Conservation (phyloP, 2,888 invertebrate species). For the Yponomeuta malinellus region DNA sequence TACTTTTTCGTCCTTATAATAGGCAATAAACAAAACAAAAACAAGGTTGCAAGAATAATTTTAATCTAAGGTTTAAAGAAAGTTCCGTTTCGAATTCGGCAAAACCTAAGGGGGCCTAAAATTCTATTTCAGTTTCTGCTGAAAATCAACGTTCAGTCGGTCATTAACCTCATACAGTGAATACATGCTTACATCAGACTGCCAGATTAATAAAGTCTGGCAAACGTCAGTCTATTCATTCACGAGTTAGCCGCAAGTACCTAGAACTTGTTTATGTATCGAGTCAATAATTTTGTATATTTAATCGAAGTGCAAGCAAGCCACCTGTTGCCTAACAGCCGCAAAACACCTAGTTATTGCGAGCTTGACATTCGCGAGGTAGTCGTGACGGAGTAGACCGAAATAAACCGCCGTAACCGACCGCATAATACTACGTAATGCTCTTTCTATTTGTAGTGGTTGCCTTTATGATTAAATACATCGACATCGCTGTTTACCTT, state of each 20-base stretch:
- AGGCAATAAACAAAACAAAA: too few relatives aligned
- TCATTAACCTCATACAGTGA: not conserved
- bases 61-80: too few relatives aligned
- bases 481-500: constrained; percentile 59
- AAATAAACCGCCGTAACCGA: constrained; percentile 69
- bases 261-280: not conserved
- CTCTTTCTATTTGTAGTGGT: constrained; percentile 64
- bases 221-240: constrained; percentile 3
- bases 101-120: too few relatives aligned
- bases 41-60: too few relatives aligned
- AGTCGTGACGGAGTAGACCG: constrained; percentile 61
- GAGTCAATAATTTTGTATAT: constrained; percentile 11
- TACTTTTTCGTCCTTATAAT: too few relatives aligned
- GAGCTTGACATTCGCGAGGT: constrained; percentile 70
- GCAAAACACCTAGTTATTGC: constrained; percentile 47
- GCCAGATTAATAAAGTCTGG: not conserved
- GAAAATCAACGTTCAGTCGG: too few relatives aligned
- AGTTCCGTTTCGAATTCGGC: too few relatives aligned
- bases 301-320: constrained; percentile 44
- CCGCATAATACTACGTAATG: constrained; percentile 68
- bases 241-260: not conserved
- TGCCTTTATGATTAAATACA: constrained; percentile 63
- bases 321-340: constrained; percentile 64
- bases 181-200: not conserved
- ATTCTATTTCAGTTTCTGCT: too few relatives aligned